A percentile compares a stretch with the other conserved stretches of the same genome.
Conservation (phyloP, 2,888 invertebrate species). For the Tetragnatha montana region DNA sequence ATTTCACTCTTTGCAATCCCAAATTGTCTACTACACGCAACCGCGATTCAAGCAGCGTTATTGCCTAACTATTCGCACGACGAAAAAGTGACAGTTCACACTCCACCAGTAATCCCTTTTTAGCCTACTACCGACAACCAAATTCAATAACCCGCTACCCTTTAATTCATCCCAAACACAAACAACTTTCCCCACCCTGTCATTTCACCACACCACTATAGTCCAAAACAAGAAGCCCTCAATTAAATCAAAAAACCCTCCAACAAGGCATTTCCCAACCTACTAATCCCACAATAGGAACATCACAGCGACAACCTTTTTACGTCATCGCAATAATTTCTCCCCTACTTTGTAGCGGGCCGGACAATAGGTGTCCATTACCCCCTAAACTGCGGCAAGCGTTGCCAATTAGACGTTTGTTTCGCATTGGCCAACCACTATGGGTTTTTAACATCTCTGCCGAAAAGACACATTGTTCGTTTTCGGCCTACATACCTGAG, state of each 20-base stretch:
- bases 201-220: not conserved
- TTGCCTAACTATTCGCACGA: too few species aligned
- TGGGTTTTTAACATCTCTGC: constrained; percentile 26
- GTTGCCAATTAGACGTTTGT: constrained; percentile 63
- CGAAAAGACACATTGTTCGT: constrained; percentile 44
- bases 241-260: not conserved
- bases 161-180: not conserved
- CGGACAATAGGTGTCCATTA: constrained; percentile 49
- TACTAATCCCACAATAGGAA: constrained; percentile 32
- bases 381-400: constrained; percentile 57
- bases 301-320: constrained; percentile 30
- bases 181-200: not conserved
- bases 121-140: not conserved
- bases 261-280: constrained; percentile 29
- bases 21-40: too few species aligned
- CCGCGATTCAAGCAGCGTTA: too few species aligned
- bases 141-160: not conserved
- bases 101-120: not conserved
- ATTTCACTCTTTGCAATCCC: too few species aligned
- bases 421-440: constrained; percentile 36
- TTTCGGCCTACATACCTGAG: constrained; percentile 46
- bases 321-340: not conserved
- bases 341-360: not conserved
- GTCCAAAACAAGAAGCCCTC: not conserved
- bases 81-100: not conserved